Evolutionary conservation across 2,888 invertebrate genomes (phyloP).

Genomic region (Drosophila diplacantha): DNA sequence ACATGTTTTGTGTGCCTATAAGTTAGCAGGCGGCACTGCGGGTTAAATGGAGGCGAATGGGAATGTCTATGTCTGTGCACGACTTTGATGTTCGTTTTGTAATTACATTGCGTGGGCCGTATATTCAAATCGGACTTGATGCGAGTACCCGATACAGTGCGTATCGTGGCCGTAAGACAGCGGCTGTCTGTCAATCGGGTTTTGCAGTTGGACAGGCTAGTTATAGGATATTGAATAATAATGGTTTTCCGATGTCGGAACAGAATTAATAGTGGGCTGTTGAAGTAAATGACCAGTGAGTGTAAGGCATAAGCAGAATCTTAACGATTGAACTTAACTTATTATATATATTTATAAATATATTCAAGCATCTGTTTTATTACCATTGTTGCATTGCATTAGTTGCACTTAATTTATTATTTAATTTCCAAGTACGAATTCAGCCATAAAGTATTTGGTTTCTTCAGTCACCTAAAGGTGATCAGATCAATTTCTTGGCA

Average conservation of each 20-base stretch:
- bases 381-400: no score
- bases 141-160: conserved; percentile 32
- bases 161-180: conserved; percentile 21
- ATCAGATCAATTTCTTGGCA: background rate
- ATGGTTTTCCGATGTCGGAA: conserved; percentile 10
- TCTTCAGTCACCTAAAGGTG: background rate
- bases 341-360: no score
- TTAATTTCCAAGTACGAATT: background rate
- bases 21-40: conserved; percentile 21
- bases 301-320: background rate
- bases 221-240: conserved; percentile 23
- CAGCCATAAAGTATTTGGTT: background rate
- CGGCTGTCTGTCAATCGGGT: conserved; percentile 19
- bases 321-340: no score
- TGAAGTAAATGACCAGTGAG: background rate
- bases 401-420: no score
- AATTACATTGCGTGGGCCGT: conserved; percentile 63
- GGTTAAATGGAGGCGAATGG: conserved; percentile 28
- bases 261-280: background rate
- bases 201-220: conserved; percentile 17
- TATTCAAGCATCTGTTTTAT: no score
- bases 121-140: conserved; percentile 63
- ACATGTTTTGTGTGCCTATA: conserved; percentile 60
- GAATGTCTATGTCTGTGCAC: conserved; percentile 50
- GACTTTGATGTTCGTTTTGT: conserved; percentile 65